Evolutionary conservation across 2,888 invertebrate species (phyloP).

Genomic region (Dynastes tityus): DNA sequence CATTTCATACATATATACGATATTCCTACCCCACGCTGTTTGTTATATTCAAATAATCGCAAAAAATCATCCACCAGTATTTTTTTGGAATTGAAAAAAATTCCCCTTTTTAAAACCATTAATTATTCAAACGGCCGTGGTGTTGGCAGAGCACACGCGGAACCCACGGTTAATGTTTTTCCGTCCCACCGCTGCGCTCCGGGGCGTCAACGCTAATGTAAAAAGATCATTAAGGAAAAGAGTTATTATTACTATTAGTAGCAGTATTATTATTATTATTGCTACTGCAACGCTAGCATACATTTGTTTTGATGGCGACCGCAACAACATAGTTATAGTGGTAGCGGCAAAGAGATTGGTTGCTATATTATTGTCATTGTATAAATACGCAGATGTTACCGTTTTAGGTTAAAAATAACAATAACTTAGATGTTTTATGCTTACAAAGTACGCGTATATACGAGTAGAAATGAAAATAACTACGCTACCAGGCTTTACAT

Average conservation of each 20-base stretch:
- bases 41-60: too few species aligned
- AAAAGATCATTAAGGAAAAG: conserved; percentile 50
- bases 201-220: conserved; percentile 49
- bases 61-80: not conserved
- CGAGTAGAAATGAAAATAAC: too few species aligned
- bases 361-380: not conserved
- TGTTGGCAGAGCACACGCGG: conserved; percentile 35
- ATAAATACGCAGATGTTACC: conserved; percentile 10
- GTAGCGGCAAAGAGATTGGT: not conserved
- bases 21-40: too few species aligned
- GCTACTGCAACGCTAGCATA: conserved; percentile 2
- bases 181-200: conserved; percentile 33
- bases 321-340: not conserved
- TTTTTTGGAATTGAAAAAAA: conserved; percentile 39
- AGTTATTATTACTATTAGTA: conserved; percentile 49
- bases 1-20: too few species aligned
- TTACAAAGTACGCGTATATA: not conserved
- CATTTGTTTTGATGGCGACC: conserved; percentile 18
- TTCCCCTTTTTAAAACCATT: too few species aligned
- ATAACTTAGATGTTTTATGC: conserved; percentile 21
- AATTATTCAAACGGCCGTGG: conserved; percentile 40
- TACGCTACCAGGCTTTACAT: too few species aligned
- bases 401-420: conserved; percentile 23
- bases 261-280: conserved; percentile 30
- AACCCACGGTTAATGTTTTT: conserved; percentile 43